Conservation (phyloP, 1,140 invertebrate species). For the Episyrphus balteatus region DNA sequence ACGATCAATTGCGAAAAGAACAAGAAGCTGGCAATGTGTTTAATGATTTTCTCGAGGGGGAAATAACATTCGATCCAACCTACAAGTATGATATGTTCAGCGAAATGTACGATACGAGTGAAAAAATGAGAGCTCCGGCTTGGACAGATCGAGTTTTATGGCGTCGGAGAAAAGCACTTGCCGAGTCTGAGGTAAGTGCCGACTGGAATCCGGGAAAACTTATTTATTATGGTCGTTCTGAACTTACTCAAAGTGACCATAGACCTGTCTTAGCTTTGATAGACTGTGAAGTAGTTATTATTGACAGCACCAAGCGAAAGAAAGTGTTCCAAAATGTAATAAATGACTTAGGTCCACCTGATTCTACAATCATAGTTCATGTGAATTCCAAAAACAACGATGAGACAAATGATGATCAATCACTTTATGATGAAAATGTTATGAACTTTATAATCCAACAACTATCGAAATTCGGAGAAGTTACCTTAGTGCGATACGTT, state of each 20-base stretch:
- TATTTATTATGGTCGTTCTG: constrained; percentile 76
- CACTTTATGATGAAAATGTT: constrained; percentile 39
- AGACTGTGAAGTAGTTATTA: constrained; percentile 73
- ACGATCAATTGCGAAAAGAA: constrained; percentile 83
- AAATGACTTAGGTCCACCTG: constrained; percentile 79
- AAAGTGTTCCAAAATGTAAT: constrained; percentile 76
- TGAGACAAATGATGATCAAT: constrained; percentile 37
- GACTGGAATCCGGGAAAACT: constrained; percentile 68
- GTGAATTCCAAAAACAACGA: constrained; percentile 32
- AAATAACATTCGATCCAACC: constrained; percentile 87
- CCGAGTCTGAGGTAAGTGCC: constrained; percentile 49
- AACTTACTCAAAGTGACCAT: constrained; percentile 97
- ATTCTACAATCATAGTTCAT: constrained; percentile 84
- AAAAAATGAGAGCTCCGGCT: constrained; percentile 91
- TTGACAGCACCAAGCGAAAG: constrained; percentile 49
- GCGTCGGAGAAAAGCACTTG: constrained; percentile 62
- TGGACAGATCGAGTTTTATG: constrained; percentile 97
- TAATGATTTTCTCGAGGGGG: constrained; percentile 86
- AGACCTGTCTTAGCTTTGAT: constrained; percentile 84
- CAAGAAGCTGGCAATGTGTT: constrained; percentile 81
- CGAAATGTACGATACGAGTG: constrained; percentile 98
- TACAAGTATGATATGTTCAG: constrained; percentile 99
- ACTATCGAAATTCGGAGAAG: constrained; percentile 45
- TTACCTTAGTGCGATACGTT: constrained; percentile 84
- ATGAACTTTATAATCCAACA: constrained; percentile 32